Evolutionary conservation across 1,140 invertebrate genomes (phyloP), one percentile per base, ranked within the genome.

Genomic region (Holotrichia oblita): DNA sequence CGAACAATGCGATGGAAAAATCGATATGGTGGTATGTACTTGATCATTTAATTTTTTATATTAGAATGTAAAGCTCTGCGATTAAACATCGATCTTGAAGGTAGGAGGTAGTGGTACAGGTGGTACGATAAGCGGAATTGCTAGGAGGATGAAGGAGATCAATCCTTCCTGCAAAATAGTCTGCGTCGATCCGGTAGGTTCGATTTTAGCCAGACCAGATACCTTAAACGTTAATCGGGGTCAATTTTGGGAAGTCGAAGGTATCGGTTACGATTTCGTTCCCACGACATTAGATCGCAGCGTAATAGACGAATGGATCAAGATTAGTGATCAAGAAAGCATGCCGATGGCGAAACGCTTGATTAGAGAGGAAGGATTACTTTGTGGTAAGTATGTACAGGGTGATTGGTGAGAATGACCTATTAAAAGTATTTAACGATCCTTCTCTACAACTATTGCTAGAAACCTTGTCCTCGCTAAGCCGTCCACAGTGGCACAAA

Each of bases 271-370:
- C n/a, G n/a, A n/a, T n/a, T n/a, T n/a, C n/a, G n/a, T n/a, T n/a
- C n/a, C n/a, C n/a, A n/a, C n/a, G 2, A 95, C 98, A 0, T 88
- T 97, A 74, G 94, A 96, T 87, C 88, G 90, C 3, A 88, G 84
- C 0, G 90, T 95, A 12, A 91, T 98, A 7, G 97, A 98, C 85
- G 89, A 89, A 82, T 99, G 97, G 97, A 87, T 94, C 4, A 99
- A 99, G 87, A 91, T 92, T 0, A 89, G 90, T 24, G 98, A 99
- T 84, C 88, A 89, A 59, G 91, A 94, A 59, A 93, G 96, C 0
- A 92, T 99, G 98, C 40, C 86, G 99, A 27, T 89, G 99, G n/a
- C n/a, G n/a, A n/a, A n/a, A n/a, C n/a, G n/a, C n/a, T n/a, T n/a
- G n/a, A n/a, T n/a, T n/a, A n/a, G n/a, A n/a, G n/a, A n/a, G n/a